Evolutionary conservation across 2,888 invertebrate genomes (phyloP), one percentile per base, ranked within the genome.

Genomic region (Aporophyla nigra): DNA sequence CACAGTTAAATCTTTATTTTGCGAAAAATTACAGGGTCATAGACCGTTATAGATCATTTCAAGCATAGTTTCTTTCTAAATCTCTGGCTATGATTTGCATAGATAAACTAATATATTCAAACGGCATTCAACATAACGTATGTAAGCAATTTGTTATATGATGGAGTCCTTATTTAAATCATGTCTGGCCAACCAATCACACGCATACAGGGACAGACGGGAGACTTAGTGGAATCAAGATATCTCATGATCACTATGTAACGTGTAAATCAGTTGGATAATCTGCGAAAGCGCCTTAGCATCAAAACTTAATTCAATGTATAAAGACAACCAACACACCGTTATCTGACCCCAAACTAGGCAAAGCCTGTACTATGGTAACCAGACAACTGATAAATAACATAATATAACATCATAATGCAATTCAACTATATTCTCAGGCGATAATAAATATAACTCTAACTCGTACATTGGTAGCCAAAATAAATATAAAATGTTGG

Each of bases 61-160:
- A 62, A 76, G 43, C 24, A 53, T 24, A 4, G 1, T 33, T 63
- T 21, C 49, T 27, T 62, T 43, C 27, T 73, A 51, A 68, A 74
- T 74, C 46, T 69, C n/a, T 46, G 58, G 59, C 43, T 40, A 59
- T 51, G 74, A 82, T 87, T 74, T 68, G 62, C 76, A 82, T 82
- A 79, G 66, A 82, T 79, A 71, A 71, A 69, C 43, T 80, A 78
- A 83, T 78, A 51, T 79, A 86, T 86, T 78, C 80, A 65, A 78
- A 74, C 66, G 62, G 62, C 54, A 76, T 78, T 74, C 62, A 72
- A 80, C 72, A 78, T 83, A 73, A 87, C 71, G 53, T 78, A 86
- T 80, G 74, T 58, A 69, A 70, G 74, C 86, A 80, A 78, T 85
- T 76, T 82, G 80, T 71, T 83, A 73, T 80, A 74, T 76, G 83